phyloP scores from a whole-genome alignment of 2,113 vertebrate genomes.

The Sclerurus mexicanus region DNA sequence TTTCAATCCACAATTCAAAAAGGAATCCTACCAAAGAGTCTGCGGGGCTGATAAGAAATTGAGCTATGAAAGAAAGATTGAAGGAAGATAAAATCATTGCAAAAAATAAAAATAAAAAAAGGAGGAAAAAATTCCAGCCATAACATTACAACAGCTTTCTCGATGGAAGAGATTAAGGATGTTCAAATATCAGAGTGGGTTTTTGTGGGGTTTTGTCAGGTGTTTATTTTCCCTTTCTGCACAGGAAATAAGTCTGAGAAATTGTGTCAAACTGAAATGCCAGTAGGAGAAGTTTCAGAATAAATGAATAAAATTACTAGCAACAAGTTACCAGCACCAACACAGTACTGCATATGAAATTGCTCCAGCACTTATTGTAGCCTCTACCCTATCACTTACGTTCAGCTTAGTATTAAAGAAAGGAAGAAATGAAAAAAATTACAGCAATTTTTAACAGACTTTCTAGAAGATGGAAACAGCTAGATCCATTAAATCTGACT shows the following conservation, averaged over 20 bases:
- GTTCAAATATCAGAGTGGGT: not conserved
- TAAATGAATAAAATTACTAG: conserved; percentile 61
- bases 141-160: not conserved
- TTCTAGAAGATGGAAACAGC: not conserved
- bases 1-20: not conserved
- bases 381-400: not conserved
- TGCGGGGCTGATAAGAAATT: conserved; percentile 7
- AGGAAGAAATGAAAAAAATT: not conserved
- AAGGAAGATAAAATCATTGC: not conserved
- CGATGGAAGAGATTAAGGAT: conserved; percentile 15
- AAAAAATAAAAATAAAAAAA: not conserved
- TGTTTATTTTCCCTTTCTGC: not conserved
- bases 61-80: conserved; percentile 8
- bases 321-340: conserved; percentile 24
- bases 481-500: not conserved
- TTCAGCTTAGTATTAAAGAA: not conserved
- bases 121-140: not conserved
- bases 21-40: not conserved
- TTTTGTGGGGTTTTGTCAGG: not conserved
- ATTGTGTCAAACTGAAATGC: conserved; percentile 44
- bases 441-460: conserved; percentile 2
- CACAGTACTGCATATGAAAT: conserved; percentile 8
- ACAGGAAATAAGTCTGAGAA: not conserved
- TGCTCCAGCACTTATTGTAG: not conserved
- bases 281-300: conserved; percentile 34